Evolutionary conservation across 1,140 invertebrate species (phyloP).

Genomic region (Archivesica marissinica): DNA sequence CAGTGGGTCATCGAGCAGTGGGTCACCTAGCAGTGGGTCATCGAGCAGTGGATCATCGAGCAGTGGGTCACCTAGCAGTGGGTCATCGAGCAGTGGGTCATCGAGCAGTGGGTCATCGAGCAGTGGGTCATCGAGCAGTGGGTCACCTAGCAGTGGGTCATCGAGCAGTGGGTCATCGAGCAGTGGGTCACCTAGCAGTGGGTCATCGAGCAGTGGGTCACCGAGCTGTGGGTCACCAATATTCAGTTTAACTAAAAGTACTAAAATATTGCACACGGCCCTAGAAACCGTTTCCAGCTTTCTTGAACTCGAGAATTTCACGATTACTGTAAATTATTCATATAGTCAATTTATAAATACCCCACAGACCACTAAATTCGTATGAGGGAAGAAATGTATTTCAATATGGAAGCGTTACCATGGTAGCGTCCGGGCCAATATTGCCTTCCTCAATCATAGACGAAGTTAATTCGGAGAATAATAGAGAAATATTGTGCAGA

Average conservation of each 20-base stretch:
- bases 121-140: too few species aligned
- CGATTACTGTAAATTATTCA: conserved; percentile 44
- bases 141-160: too few species aligned
- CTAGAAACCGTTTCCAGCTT: not conserved
- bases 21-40: too few species aligned
- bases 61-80: too few species aligned
- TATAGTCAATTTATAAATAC: conserved; percentile 33
- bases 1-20: too few species aligned
- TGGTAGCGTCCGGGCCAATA: conserved; percentile 41
- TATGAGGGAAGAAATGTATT: conserved; percentile 43
- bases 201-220: not conserved
- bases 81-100: too few species aligned
- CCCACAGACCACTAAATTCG: conserved; percentile 32
- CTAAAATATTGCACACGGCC: not conserved
- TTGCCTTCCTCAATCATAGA: conserved; percentile 30
- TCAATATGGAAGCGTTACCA: conserved; percentile 41
- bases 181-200: not conserved
- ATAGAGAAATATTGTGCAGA: conserved; percentile 28
- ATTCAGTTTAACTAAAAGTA: not conserved
- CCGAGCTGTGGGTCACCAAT: not conserved
- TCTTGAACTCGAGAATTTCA: not conserved
- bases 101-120: too few species aligned
- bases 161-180: too few species aligned
- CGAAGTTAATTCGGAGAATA: conserved; percentile 41
- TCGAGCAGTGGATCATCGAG: too few species aligned